Percentiles rank a stretch among this genome's conserved stretches.
phyloP scores from a whole-genome alignment of 53 echinoderm and acorn worm genomes.

The Arbacia lixula region DNA sequence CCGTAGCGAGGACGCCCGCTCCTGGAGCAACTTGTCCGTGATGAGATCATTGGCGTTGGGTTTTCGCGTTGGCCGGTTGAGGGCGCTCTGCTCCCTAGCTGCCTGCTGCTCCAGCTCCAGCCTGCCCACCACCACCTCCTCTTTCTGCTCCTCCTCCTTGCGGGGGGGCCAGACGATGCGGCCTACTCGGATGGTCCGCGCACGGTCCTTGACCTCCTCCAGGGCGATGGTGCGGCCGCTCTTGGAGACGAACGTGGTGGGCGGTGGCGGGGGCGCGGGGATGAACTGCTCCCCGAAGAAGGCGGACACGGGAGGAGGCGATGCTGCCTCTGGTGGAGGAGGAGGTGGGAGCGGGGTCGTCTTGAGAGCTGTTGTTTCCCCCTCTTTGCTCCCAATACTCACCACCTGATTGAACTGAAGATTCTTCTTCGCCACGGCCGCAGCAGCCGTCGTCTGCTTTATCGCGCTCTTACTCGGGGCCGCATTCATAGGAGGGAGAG shows the following conservation, averaged over 20 bases:
- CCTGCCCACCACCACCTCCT: conserved; percentile 53
- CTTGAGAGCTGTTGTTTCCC: conserved; percentile 10
- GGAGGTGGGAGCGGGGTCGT: not conserved
- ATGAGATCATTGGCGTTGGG: conserved; percentile 1
- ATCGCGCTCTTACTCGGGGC: conserved; percentile 69
- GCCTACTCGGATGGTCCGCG: conserved; percentile 82
- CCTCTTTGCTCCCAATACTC: conserved; percentile 49
- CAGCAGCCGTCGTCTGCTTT: conserved; percentile 4
- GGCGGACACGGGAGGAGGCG: conserved; percentile 18
- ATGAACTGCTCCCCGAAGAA: not conserved
- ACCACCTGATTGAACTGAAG: conserved; percentile 69
- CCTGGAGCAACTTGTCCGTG: conserved; percentile 45
- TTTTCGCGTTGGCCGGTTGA: conserved; percentile 1
- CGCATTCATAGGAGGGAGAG: not conserved
- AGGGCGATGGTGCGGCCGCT: conserved; percentile 64
- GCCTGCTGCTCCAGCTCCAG: conserved; percentile 14
- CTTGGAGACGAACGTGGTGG: conserved; percentile 55
- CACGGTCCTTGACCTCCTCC: conserved; percentile 74
- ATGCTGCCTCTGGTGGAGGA: not conserved
- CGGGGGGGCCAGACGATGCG: conserved; percentile 95
- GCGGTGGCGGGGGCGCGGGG: conserved; percentile 74
- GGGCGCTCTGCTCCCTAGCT: conserved; percentile 14
- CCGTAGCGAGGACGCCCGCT: conserved; percentile 20
- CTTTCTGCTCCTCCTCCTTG: conserved; percentile 31
- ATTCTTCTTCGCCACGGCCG: conserved; percentile 47